These are phyloP conservation scores for Micrastur ruficollis DNA, from an alignment of 2,797 vertebrate genomes.

Conservation along the genomic window DNA sequence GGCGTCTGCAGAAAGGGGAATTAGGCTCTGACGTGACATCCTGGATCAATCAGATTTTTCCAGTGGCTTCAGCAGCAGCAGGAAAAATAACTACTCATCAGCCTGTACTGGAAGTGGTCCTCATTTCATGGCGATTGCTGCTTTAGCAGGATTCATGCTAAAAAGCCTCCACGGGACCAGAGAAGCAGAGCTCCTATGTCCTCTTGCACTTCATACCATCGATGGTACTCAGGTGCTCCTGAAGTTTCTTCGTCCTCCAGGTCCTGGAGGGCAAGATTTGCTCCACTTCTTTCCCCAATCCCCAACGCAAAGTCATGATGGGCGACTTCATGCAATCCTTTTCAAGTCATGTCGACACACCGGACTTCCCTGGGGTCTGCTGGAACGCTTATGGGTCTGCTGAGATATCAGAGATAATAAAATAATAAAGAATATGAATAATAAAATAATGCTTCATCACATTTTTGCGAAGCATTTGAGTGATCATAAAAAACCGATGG, in stretches of 20 bases:
- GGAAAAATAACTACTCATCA: neutral
- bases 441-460: neutral
- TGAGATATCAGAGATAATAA: neutral
- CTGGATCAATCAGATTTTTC: constrained; percentile 50
- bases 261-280: neutral
- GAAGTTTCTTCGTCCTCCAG: neutral
- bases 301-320: neutral
- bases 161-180: neutral
- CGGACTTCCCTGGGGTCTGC: neutral
- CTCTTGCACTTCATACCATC: neutral
- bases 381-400: neutral
- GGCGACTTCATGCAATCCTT: neutral
- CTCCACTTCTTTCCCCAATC: neutral
- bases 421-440: neutral
- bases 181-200: neutral
- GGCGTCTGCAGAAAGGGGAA: neutral
- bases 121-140: neutral
- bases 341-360: neutral
- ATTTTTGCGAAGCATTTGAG: neutral
- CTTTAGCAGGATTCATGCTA: neutral
- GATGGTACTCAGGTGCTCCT: neutral
- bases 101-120: neutral
- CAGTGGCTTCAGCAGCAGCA: constrained; percentile 23
- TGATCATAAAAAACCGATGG: neutral
- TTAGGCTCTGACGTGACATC: constrained; percentile 32